Evolutionary conservation across 2,797 vertebrate species (phyloP).

Genomic region (Salmo trutta): DNA sequence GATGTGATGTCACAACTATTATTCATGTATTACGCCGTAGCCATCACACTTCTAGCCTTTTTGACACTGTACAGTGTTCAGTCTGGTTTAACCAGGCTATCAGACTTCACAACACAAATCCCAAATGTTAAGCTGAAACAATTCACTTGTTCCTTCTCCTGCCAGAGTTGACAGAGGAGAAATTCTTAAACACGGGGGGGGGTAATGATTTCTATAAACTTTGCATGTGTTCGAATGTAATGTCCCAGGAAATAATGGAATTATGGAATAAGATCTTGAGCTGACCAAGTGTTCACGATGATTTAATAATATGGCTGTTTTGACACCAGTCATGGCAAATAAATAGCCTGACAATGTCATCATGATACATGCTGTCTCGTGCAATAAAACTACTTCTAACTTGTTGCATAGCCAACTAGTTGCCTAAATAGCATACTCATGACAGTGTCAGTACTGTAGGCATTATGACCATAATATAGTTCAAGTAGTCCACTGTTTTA

Average conservation of each 20-base stretch:
- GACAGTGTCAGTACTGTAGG: no score
- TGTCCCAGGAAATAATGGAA: constrained; percentile 1
- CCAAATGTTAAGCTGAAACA: not conserved
- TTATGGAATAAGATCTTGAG: not conserved
- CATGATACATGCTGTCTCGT: constrained; percentile 13
- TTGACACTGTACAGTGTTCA: not conserved
- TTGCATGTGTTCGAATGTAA: constrained; percentile 4
- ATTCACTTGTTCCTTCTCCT: no score
- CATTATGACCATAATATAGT: constrained; percentile 14
- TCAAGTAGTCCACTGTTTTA: constrained; percentile 43
- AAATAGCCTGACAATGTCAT: constrained; percentile 6
- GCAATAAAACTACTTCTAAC: constrained; percentile 20
- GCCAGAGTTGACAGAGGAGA: constrained; percentile 2
- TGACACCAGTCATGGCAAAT: not conserved
- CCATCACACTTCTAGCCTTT: not conserved
- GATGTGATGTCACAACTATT: not conserved
- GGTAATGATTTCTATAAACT: not conserved
- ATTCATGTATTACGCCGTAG: not conserved
- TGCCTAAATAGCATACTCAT: not conserved
- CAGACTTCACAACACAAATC: not conserved
- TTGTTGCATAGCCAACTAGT: constrained; percentile 2
- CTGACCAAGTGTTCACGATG: no score
- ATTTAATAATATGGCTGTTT: not conserved
- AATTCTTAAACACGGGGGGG: not conserved
- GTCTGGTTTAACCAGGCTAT: not conserved